phyloP scores from a whole-genome alignment of 53 echinoderm and acorn worm species.

The Actinopyga echinites region DNA sequence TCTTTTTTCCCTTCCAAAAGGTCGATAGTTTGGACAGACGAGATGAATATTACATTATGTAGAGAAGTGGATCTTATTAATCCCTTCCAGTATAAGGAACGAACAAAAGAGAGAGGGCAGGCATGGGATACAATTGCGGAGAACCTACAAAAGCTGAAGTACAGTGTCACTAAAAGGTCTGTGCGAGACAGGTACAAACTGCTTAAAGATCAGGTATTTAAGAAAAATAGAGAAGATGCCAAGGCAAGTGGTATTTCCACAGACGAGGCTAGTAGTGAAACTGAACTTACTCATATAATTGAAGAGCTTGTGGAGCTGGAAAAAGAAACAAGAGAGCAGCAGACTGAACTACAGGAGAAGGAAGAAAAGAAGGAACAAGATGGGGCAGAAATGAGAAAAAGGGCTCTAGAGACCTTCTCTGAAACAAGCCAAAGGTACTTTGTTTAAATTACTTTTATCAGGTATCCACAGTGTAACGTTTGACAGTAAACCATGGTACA shows the following conservation, averaged over 20 bases:
- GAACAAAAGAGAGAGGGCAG: slow-evolving; percentile 47
- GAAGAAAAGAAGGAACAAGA: slow-evolving; percentile 37
- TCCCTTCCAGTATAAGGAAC: slow-evolving; percentile 28
- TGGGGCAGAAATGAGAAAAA: slow-evolving; percentile 44
- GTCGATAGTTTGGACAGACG: slow-evolving; percentile 28
- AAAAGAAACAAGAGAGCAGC: slow-evolving; percentile 32
- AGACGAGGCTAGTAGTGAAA: slow-evolving; percentile 18
- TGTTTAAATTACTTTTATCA: background rate
- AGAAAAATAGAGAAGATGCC: slow-evolving; percentile 25
- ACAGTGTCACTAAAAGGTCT: slow-evolving; percentile 23
- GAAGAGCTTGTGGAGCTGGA: slow-evolving; percentile 37
- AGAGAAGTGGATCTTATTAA: slow-evolving; percentile 34
- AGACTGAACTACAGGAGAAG: slow-evolving; percentile 5
- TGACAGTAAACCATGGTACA: background rate
- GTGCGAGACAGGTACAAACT: slow-evolving; percentile 31
- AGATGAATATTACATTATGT: background rate
- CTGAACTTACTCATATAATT: slow-evolving; percentile 35
- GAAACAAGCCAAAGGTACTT: slow-evolving; percentile 40
- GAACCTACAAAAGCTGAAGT: slow-evolving; percentile 21
- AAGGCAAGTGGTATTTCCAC: slow-evolving; percentile 32
- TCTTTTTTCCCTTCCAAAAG: slow-evolving; percentile 28
- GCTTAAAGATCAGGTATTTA: slow-evolving; percentile 1
- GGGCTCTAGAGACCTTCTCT: slow-evolving; percentile 37
- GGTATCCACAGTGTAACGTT: background rate
- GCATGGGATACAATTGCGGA: slow-evolving; percentile 29